Percentiles rank a stretch among this genome's conserved stretches.
Evolutionary conservation across 1,140 invertebrate genomes (phyloP).

Genomic region (Drosophila elegans): DNA sequence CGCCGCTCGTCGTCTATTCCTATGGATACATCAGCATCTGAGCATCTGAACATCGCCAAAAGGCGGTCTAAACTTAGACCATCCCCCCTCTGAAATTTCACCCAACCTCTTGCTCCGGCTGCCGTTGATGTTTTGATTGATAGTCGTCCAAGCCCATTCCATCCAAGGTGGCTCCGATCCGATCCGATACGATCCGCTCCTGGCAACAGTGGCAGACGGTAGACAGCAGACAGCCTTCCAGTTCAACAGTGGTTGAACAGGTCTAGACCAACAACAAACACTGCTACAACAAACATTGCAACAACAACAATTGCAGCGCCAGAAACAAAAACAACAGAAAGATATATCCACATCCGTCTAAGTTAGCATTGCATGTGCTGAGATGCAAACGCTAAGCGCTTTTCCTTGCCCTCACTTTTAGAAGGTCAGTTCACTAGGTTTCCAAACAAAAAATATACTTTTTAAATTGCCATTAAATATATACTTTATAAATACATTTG

Average conservation of each 20-base stretch:
- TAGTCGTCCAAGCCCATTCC: slow-evolving; percentile 45
- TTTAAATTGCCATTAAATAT: too few species aligned
- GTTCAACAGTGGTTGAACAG: slow-evolving; percentile 46
- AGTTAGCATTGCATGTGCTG: slow-evolving; percentile 56
- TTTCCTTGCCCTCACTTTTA: slow-evolving; percentile 18
- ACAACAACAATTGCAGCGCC: slow-evolving; percentile 1
- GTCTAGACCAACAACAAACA: slow-evolving; percentile 35
- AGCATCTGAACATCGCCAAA: slow-evolving; percentile 57
- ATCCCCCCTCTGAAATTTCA: slow-evolving; percentile 1
- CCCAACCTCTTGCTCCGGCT: slow-evolving; percentile 22
- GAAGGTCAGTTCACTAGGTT: neutral
- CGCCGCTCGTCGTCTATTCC: slow-evolving; percentile 13
- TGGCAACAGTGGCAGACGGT: slow-evolving; percentile 33
- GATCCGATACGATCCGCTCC: slow-evolving; percentile 19
- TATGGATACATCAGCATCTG: slow-evolving; percentile 41
- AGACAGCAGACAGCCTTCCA: slow-evolving; percentile 44
- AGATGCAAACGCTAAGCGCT: slow-evolving; percentile 69
- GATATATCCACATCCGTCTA: slow-evolving; percentile 44
- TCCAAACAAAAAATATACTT: too few species aligned
- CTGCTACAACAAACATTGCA: slow-evolving; percentile 5
- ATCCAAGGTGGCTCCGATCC: slow-evolving; percentile 53
- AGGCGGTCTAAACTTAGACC: slow-evolving; percentile 49
- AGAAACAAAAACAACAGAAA: slow-evolving; percentile 14
- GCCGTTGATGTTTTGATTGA: slow-evolving; percentile 79
- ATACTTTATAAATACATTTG: too few species aligned